Evolutionary conservation across 2,888 invertebrate genomes (phyloP), one percentile per base, ranked within the genome.

Genomic region (Cantharis lateralis): DNA sequence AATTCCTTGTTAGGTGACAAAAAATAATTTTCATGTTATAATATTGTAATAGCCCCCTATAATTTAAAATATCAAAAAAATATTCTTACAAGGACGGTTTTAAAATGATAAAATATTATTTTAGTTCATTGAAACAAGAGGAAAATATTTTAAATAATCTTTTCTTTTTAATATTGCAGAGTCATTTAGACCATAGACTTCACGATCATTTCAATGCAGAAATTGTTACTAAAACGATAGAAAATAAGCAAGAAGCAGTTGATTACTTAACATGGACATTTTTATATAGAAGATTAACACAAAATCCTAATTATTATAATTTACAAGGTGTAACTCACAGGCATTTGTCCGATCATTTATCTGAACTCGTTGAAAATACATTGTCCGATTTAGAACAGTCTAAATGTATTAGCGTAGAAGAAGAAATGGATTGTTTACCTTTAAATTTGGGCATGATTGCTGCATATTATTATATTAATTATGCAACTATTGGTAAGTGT

Each of bases 181-280:
- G 98, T 81, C 99, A 99, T 88, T 90, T 99, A 82, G 99, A 99
- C 90, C 99, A 99, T 85, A 93, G 97, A 79, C 91, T 99, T 2
- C 99, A 99, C 88, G 99, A 99, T 89, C 99, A 99, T 89, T 98
- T 99, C 88, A 99, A 99, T 89, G 99, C 99, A 0, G 99, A 99
- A 90, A 98, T 99, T 74, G 99, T 99, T 0, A 99, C 99, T 0
- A 99, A 99, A 89, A 99, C 99, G 0, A 98, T 99, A 83, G 99
- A 99, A 89, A 99, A 99, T 90, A 99, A 99, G 86, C 99, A 99
- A 87, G 99, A 99, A 86, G 99, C 99, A 0, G 99, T 99, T 0
- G 99, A 99, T 90, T 99, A 99, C 85, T 91, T 99, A 16, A 99
- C 99, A 0, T 99, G 99, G 99, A 99, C 99, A 0, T 98, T 99